A percentile compares a stretch with the other conserved stretches of the same genome.
These are phyloP conservation scores for Altica lythri DNA, from an alignment of 2,888 invertebrate genomes.

Conservation along the genomic window DNA sequence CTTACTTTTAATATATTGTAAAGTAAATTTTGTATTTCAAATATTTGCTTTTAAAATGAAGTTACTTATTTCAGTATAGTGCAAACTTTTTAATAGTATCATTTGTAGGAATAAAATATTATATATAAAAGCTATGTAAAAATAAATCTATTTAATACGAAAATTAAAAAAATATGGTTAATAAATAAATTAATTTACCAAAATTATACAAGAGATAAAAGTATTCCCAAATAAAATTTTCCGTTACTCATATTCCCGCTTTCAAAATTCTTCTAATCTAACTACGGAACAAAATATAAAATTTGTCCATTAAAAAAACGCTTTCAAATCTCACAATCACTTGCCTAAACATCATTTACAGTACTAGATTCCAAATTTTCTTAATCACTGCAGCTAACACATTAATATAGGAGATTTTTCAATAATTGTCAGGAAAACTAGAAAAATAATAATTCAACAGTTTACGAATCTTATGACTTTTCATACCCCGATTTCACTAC, in stretches of 20 bases:
- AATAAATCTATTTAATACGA: too few species aligned
- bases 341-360: constrained; percentile 14
- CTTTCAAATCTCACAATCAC: constrained; percentile 17
- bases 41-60: too few species aligned
- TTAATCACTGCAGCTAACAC: constrained; percentile 17
- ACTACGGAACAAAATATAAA: constrained; percentile 14
- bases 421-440: constrained; percentile 3
- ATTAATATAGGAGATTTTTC: not conserved
- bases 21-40: too few species aligned
- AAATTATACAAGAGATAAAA: not conserved
- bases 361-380: constrained; percentile 13
- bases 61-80: too few species aligned
- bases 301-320: constrained; percentile 15
- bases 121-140: too few species aligned
- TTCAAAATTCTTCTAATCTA: constrained; percentile 15
- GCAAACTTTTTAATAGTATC: too few species aligned
- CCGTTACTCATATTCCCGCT: not conserved
- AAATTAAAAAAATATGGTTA: not conserved
- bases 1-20: too few species aligned
- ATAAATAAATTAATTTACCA: not conserved
- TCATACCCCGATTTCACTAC: too few species aligned
- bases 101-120: too few species aligned
- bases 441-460: too few species aligned
- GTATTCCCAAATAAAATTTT: constrained; percentile 7
- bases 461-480: too few species aligned